Conservation (phyloP, 2,797 vertebrate species). For the Chromis chromis region DNA sequence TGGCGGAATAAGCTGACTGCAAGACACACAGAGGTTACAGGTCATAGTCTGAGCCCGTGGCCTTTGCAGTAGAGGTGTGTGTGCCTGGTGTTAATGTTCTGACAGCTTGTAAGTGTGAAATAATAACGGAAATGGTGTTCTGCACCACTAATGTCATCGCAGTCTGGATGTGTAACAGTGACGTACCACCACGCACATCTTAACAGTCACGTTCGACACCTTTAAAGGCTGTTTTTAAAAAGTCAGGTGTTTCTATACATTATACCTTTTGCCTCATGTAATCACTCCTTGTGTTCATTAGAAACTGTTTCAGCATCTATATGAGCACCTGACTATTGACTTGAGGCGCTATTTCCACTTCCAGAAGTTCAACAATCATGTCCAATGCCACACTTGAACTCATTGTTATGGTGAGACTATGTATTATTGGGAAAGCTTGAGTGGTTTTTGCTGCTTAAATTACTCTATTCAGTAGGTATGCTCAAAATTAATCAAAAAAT, state of each 20-base stretch:
- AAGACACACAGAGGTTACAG: neutral
- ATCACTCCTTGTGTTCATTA: too few species aligned
- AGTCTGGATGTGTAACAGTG: neutral
- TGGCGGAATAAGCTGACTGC: slow-evolving; percentile 9
- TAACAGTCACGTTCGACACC: neutral
- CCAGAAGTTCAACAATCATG: slow-evolving; percentile 13
- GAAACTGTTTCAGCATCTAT: too few species aligned
- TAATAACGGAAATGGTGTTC: neutral
- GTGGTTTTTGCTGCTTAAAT: slow-evolving; percentile 18
- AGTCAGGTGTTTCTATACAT: too few species aligned
- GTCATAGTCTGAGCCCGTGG: neutral
- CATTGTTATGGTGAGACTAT: slow-evolving; percentile 12
- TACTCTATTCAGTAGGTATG: slow-evolving; percentile 9
- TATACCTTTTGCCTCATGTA: too few species aligned
- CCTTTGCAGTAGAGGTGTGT: neutral
- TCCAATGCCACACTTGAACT: slow-evolving; percentile 31
- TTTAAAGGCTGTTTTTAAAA: too few species aligned
- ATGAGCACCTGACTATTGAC: neutral
- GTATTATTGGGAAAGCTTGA: slow-evolving; percentile 39
- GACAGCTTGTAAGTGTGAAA: neutral
- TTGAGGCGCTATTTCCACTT: slow-evolving; percentile 15
- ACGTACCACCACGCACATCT: neutral
- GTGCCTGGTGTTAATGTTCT: neutral
- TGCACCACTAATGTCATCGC: neutral
- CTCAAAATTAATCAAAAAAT: slow-evolving; percentile 30